Evolutionary conservation across 2,888 invertebrate genomes (phyloP), one percentile per base, ranked within the genome.

Genomic region (Chrysolina americana): DNA sequence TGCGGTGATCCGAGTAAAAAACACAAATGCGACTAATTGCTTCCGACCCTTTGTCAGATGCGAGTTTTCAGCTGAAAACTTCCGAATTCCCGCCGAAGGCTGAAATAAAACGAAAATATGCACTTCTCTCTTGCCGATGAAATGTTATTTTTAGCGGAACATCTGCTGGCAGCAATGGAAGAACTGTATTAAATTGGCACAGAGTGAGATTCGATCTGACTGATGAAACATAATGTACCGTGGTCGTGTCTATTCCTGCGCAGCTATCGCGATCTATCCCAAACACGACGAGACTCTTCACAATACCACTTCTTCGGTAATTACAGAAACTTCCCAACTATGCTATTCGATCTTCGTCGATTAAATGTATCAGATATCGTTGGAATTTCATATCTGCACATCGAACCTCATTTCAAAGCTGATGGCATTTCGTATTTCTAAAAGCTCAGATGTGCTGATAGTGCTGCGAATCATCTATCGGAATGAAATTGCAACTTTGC

Each of bases 221-320:
- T 73, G 75, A 75, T 73, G 59, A 36, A 59, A 59, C 59, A 59
- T 59, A 59, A 59, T 59, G 59, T 59, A 36, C 59, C 59, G 59
- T 59, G 59, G 59, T 59, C 59, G 59, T 59, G 59, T 59, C 59
- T 59, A 28, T 59, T 59, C n/a, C 28, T 41, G 41, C 44, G 36
- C 48, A 65, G 69, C 28, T 74, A 74, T 74, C 74, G 70, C 75
- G 72, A 73, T 73, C 64, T 70, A 23, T 63, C 21, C 70, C 62
- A 73, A 72, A 73, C 75, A 73, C 73, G 73, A 66, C 65, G 65
- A 63, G 36, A 21, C 56, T 65, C 41, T 41, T 56, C 68, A 70
- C 65, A 81, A 83, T 83, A 77, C 82, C 81, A 81, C 80, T 80
- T 80, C 78, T 81, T 78, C 71, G 72, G 81, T 82, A 82, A 82